Percentiles rank a stretch among this genome's conserved stretches.
Conservation (phyloP, 2,113 vertebrate genomes). For the Takifugu flavidus region DNA sequence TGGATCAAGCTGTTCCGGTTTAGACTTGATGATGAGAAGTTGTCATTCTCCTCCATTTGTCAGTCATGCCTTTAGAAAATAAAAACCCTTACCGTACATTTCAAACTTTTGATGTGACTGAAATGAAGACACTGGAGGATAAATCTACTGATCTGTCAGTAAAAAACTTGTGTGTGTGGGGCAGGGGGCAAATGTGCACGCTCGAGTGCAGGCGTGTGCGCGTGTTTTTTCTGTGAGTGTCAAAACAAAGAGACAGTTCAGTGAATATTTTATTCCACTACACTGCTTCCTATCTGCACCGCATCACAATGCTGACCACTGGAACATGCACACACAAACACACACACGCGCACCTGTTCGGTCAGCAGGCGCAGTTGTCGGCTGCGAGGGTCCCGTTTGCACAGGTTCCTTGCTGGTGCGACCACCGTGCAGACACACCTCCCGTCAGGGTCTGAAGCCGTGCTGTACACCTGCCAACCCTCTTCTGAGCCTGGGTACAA, state of each 20-base stretch:
- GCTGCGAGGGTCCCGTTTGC: slow-evolving; percentile 90
- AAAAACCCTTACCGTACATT: slow-evolving; percentile 26
- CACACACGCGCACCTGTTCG: slow-evolving; percentile 81
- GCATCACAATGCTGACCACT: slow-evolving; percentile 47
- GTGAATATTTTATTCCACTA: slow-evolving; percentile 60
- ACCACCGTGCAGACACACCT: slow-evolving; percentile 94
- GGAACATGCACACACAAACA: slow-evolving; percentile 27
- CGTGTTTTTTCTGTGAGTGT: slow-evolving; percentile 39
- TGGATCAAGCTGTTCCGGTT: not conserved
- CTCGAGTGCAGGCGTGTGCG: slow-evolving; percentile 25
- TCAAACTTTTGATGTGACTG: slow-evolving; percentile 30
- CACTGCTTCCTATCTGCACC: slow-evolving; percentile 16
- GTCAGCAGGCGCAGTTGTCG: slow-evolving; percentile 86
- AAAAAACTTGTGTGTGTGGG: slow-evolving; percentile 26
- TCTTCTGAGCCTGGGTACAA: slow-evolving; percentile 83
- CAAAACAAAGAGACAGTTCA: slow-evolving; percentile 54
- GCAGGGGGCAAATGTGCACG: not conserved
- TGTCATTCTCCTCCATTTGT: slow-evolving; percentile 31
- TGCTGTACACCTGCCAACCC: slow-evolving; percentile 96
- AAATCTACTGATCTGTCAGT: slow-evolving; percentile 39
- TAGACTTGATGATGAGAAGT: slow-evolving; percentile 13
- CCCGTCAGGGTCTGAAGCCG: slow-evolving; percentile 91
- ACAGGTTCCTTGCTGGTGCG: slow-evolving; percentile 88
- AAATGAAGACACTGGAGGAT: slow-evolving; percentile 38
- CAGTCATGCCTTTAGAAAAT: slow-evolving; percentile 14